Evolutionary conservation across 1,140 invertebrate species (phyloP).

Genomic region (Lamellibrachia luymesi): DNA sequence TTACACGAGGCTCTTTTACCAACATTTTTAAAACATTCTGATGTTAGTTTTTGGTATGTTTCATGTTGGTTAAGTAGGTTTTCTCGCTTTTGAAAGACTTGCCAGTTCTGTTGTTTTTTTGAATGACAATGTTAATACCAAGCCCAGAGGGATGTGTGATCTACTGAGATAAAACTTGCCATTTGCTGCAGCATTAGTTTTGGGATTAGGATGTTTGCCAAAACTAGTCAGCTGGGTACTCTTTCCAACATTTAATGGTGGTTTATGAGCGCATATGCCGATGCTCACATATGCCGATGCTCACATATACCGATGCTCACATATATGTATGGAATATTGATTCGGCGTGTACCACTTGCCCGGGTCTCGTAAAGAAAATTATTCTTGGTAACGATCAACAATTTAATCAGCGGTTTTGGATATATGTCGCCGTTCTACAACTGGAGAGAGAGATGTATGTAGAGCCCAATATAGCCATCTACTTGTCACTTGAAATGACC

Average conservation of each 20-base stretch:
- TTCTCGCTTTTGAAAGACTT: neutral
- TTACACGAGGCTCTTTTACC: neutral
- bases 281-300: neutral
- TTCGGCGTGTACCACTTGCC: neutral
- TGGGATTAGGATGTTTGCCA: neutral
- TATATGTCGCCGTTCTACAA: too few species aligned
- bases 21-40: neutral
- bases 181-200: neutral
- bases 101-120: neutral
- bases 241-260: neutral
- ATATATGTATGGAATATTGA: conserved; percentile 1
- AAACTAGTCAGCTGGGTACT: neutral
- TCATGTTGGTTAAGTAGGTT: neutral
- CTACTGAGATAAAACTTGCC: neutral
- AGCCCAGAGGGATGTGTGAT: neutral
- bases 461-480: too few species aligned
- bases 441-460: too few species aligned
- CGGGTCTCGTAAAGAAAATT: neutral
- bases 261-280: neutral
- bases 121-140: neutral
- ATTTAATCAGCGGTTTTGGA: too few species aligned
- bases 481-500: too few species aligned
- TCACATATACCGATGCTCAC: too few species aligned
- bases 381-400: too few species aligned
- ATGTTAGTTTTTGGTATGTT: neutral